A percentile compares a stretch with the other conserved stretches of the same genome.
Evolutionary conservation across 35 echinoderm and acorn worm genomes (phyloP).

Genomic region (Hemicentrotus pulcherrimus): DNA sequence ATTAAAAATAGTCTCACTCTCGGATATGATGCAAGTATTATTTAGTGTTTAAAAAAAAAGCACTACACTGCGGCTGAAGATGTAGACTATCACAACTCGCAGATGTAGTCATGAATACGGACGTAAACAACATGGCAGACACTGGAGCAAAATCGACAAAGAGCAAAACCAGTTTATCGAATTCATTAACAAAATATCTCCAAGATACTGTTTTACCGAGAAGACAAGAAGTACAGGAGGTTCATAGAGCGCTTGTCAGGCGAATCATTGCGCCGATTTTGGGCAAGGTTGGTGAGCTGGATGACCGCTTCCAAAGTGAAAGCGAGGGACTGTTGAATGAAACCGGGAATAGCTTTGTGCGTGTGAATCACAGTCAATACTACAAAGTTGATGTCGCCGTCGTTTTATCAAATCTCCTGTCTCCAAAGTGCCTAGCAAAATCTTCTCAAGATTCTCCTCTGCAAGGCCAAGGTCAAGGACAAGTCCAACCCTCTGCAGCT

Average conservation of each 20-base stretch:
- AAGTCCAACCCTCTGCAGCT: no score
- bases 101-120: neutral
- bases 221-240: neutral
- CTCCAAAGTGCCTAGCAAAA: constrained; percentile 16
- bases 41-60: no score
- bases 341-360: constrained; percentile 24
- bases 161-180: constrained; percentile 25
- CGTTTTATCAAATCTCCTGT: constrained; percentile 50
- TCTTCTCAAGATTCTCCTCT: neutral
- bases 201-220: neutral
- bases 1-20: no score
- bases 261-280: constrained; percentile 39
- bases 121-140: constrained; percentile 7
- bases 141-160: neutral
- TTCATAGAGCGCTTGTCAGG: neutral
- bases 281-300: constrained; percentile 46
- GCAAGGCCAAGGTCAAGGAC: neutral
- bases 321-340: neutral
- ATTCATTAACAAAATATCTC: neutral
- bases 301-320: constrained; percentile 66
- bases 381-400: constrained; percentile 57
- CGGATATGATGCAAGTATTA: no score
- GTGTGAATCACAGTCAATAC: constrained; percentile 30
- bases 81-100: no score
- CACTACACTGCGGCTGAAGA: no score